These are phyloP conservation scores for Microcebus ravelobensis DNA, from an alignment of 2,113 vertebrate species.

Conservation along the genomic window DNA sequence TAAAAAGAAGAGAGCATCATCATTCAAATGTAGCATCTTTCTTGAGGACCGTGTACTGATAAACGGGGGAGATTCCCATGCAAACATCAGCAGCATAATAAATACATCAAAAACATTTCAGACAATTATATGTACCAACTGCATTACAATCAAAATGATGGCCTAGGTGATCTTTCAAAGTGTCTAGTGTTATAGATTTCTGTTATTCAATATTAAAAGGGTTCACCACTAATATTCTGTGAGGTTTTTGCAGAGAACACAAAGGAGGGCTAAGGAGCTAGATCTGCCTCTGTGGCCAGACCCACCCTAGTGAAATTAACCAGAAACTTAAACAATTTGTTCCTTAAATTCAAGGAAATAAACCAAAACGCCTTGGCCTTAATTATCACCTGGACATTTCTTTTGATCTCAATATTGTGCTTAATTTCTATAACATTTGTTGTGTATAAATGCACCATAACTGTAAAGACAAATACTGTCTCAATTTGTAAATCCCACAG, in stretches of 20 bases:
- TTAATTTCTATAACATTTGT: slow-evolving; percentile 4
- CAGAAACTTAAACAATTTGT: neutral
- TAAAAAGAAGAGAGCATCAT: neutral
- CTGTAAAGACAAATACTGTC: neutral
- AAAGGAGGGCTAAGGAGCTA: neutral
- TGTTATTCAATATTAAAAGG: neutral
- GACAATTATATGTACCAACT: neutral
- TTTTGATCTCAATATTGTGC: neutral
- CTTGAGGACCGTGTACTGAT: neutral
- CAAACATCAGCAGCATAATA: neutral
- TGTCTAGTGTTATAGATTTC: neutral
- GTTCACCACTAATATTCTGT: neutral
- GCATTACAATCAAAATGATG: neutral
- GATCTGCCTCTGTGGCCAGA: neutral
- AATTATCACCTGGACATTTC: neutral
- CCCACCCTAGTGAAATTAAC: neutral
- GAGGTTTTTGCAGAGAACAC: neutral
- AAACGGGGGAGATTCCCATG: neutral
- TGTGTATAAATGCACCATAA: neutral
- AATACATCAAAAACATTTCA: neutral
- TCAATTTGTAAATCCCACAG: neutral
- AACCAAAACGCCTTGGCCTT: neutral
- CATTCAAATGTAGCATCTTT: neutral
- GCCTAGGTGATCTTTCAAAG: neutral
- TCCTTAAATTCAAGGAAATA: neutral